Evolutionary conservation across 2,888 invertebrate genomes (phyloP).

Genomic region (Perizoma affinitatum): DNA sequence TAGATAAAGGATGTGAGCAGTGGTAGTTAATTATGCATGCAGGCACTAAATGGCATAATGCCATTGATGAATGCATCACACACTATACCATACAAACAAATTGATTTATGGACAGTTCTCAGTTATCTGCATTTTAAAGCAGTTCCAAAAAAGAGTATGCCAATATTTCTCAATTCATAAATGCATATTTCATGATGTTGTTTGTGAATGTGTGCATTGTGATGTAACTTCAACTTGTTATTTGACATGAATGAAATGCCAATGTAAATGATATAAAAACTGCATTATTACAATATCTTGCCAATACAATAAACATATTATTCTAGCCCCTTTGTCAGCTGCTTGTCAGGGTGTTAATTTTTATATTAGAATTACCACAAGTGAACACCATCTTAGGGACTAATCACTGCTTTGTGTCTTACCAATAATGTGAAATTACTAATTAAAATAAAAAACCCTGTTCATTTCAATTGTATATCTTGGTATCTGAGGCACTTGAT

Average conservation of each 20-base stretch:
- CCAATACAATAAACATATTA: too few species aligned
- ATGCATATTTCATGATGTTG: slow-evolving; percentile 30
- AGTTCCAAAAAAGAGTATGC: slow-evolving; percentile 47
- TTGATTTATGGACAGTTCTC: slow-evolving; percentile 36
- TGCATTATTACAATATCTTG: neutral
- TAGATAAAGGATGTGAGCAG: slow-evolving; percentile 37
- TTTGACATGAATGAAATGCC: slow-evolving; percentile 19
- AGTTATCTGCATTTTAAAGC: slow-evolving; percentile 58
- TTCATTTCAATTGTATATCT: too few species aligned
- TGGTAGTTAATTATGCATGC: slow-evolving; percentile 69
- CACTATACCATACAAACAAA: slow-evolving; percentile 44
- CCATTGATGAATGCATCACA: slow-evolving; percentile 58
- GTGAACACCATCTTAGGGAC: too few species aligned
- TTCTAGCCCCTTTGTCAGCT: too few species aligned
- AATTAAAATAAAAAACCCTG: too few species aligned
- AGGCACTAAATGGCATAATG: slow-evolving; percentile 58
- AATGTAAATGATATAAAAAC: slow-evolving; percentile 9
- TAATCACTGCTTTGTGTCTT: too few species aligned
- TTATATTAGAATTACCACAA: too few species aligned
- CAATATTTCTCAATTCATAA: slow-evolving; percentile 38
- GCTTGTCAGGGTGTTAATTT: too few species aligned
- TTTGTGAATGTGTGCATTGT: slow-evolving; percentile 1
- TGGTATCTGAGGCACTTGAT: too few species aligned
- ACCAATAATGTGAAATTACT: too few species aligned
- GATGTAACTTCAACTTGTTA: slow-evolving; percentile 17